A percentile compares a stretch with the other conserved stretches of the same genome.
phyloP scores from a whole-genome alignment of 2,888 invertebrate species.

The Plusia festucae region DNA sequence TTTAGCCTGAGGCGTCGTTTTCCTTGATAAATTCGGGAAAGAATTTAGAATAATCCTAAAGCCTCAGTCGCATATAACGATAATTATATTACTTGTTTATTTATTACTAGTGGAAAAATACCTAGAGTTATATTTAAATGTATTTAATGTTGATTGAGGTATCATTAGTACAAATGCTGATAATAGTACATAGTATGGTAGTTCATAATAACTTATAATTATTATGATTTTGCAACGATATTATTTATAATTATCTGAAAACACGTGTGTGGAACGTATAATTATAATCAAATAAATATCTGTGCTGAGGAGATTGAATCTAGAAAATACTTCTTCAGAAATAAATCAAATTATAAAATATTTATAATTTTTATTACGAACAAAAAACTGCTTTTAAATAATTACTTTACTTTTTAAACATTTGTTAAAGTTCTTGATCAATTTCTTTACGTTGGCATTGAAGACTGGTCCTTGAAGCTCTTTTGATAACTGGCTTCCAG shows the following conservation, averaged over 20 bases:
- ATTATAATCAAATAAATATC: too few relatives aligned
- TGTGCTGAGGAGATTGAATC: too few relatives aligned
- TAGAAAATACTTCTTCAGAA: too few relatives aligned
- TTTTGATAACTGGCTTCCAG: too few relatives aligned
- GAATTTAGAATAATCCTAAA: background rate
- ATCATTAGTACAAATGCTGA: background rate
- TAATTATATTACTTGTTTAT: background rate
- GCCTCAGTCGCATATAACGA: too few relatives aligned
- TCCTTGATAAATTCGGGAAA: background rate
- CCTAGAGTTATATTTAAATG: background rate
- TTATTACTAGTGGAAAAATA: background rate
- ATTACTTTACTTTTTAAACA: too few relatives aligned
- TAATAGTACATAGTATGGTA: background rate
- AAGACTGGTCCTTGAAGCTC: too few relatives aligned
- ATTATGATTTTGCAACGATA: background rate
- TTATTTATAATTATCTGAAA: background rate
- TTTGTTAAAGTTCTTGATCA: too few relatives aligned
- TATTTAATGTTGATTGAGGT: slow-evolving; percentile 5
- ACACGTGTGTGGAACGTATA: background rate
- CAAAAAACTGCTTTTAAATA: too few relatives aligned
- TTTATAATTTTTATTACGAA: too few relatives aligned
- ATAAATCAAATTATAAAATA: too few relatives aligned
- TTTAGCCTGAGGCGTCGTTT: background rate
- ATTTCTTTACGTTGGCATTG: too few relatives aligned
- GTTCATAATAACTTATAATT: background rate